Evolutionary conservation across 1,140 invertebrate species (phyloP).

Genomic region (Hestina assimilis): DNA sequence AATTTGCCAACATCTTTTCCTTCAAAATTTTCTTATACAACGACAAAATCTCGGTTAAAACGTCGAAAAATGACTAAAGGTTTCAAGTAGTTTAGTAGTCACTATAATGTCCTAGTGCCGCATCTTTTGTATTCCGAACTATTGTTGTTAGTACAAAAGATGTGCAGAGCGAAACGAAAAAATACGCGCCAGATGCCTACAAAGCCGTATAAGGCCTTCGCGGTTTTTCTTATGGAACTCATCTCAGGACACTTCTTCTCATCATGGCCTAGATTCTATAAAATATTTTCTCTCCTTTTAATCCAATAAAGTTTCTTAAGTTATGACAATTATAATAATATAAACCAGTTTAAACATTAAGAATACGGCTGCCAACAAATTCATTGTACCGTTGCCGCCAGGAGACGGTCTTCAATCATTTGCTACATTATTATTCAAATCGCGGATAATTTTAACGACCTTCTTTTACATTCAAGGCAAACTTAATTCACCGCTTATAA

Average conservation of each 20-base stretch:
- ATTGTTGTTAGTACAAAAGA: constrained; percentile 24
- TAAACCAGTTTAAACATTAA: too few species aligned
- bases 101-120: constrained; percentile 5
- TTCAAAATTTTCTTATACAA: not conserved
- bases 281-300: not conserved
- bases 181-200: constrained; percentile 15
- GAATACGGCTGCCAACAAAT: not conserved
- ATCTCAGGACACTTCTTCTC: constrained; percentile 6
- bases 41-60: not conserved
- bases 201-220: constrained; percentile 20
- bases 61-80: constrained; percentile 1
- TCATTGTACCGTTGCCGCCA: not conserved
- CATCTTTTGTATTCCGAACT: constrained; percentile 11
- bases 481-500: constrained; percentile 7
- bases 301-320: not conserved
- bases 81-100: constrained; percentile 2
- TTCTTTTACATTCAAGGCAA: constrained; percentile 47
- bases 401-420: constrained; percentile 1
- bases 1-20: not conserved
- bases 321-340: too few species aligned
- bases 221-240: constrained; percentile 21
- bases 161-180: constrained; percentile 21
- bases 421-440: constrained; percentile 44
- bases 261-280: not conserved
- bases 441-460: constrained; percentile 47